Base-by-base conservation (phyloP, 1,140 invertebrate genomes). In the Sycophila sp. region DNA sequence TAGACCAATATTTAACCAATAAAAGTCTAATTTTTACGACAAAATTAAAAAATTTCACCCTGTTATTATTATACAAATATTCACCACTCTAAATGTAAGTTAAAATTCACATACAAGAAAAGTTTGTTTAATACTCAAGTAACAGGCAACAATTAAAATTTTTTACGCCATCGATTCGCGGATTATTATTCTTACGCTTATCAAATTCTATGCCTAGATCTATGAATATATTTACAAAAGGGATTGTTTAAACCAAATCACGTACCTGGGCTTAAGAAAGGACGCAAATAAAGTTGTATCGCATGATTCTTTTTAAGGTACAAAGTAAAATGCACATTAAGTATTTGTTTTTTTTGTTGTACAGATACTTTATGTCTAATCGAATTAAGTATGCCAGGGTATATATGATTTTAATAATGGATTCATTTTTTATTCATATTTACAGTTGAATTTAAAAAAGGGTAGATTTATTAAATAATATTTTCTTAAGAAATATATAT, bases 381-480 rank as follows among this genome's bases (percentile, higher is more conserved):
- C n/a, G n/a, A n/a, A n/a, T 65, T 65, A 65, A 65, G 63, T 55
- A 65, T 42, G n/a, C 63, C 40, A 55, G 24, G 36, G 19, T 55
- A 10, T 26, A 53, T 55, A 19, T 65, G 32, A 56, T 22, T 56
- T 15, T 66, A 56, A 42, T 56, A 24, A 34, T 32, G 17, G 19
- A 40, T 42, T 17, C 30, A 2, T 17, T 30, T 56, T 15, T n/a
- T 66, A 66, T 66, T 66, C 56, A 66, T 51, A 66, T 24, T 42
- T 10, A n/a, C 40, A 56, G 45, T 45, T 45, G 38, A 66, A 66
- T 49, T 51, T 56, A 24, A 30, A 38, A 8, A 19, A 65, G 2
- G 8, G 15, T 38, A 58, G 38, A 4, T 55, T 66, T 30, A 58
- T 55, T n/a, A 53, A 17, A 64, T 19, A 38, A 15, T 53, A 36